Conservation (phyloP, 2,888 invertebrate genomes). For the Drosophila vallismaia region DNA sequence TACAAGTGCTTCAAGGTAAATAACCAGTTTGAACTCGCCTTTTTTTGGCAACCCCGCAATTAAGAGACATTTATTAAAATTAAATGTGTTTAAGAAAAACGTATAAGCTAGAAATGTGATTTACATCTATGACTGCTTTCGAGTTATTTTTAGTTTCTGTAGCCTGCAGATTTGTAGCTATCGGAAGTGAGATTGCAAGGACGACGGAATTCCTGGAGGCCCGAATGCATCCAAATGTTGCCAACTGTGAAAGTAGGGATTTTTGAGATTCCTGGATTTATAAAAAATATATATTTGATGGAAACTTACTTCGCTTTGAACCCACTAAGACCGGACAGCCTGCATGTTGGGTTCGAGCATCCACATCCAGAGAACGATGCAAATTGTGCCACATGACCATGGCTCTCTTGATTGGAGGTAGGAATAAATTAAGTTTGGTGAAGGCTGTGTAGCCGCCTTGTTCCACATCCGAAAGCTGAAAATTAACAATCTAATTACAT, state of each 20-base stretch:
- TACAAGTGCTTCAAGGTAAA: conserved; percentile 36
- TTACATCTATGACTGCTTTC: neutral
- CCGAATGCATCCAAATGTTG: conserved; percentile 95
- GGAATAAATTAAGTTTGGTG: conserved; percentile 91
- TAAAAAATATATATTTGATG: neutral
- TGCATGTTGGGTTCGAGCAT: conserved; percentile 94
- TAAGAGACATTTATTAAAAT: neutral
- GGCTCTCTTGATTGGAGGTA: conserved; percentile 94
- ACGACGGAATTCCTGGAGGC: conserved; percentile 90
- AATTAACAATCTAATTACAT: neutral
- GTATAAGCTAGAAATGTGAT: no score
- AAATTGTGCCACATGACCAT: conserved; percentile 98
- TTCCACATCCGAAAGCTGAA: conserved; percentile 95
- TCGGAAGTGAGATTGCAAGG: conserved; percentile 84
- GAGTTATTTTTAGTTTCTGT: conserved; percentile 3
- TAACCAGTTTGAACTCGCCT: conserved; percentile 10
- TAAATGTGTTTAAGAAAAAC: neutral
- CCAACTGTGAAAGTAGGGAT: conserved; percentile 86
- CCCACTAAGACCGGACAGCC: conserved; percentile 98
- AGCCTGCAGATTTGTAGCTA: conserved; percentile 34
- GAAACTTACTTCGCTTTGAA: conserved; percentile 94
- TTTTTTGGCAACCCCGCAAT: neutral
- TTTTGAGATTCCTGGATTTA: neutral
- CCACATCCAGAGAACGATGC: conserved; percentile 93
- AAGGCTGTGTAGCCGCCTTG: conserved; percentile 99